Evolutionary conservation across 1,140 invertebrate genomes (phyloP), one percentile per base, ranked within the genome.

Genomic region (Zophobas atratus): DNA sequence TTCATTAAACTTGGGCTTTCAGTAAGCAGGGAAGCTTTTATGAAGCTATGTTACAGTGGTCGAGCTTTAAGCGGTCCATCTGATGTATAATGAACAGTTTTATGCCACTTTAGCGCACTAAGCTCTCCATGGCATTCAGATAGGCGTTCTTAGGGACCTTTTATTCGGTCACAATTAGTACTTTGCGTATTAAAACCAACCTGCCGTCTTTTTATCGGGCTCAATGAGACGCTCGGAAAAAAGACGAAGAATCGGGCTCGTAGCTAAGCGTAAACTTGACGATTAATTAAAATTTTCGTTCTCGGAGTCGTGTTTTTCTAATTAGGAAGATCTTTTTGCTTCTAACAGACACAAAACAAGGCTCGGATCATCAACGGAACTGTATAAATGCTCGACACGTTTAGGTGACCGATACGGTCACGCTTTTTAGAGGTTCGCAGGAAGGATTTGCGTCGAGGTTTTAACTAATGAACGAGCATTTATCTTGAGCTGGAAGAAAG

Each of bases 61-160:
- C 60, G 60, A 46, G 60, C 60, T 67, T 67, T 67, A 67, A 67
- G 60, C 60, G 60, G 60, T 67, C 33, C 60, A 67, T 67, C 60
- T 67, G 60, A 67, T 67, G 60, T 67, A 67, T 67, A 67, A 67
- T 67, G 60, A 67, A 67, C 60, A 67, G 60, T 67, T 67, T 67
- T 67, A 67, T 67, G 60, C 60, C 60, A 67, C 60, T 67, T 67
- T 67, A 63, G 35, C 57, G 57, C 36, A 63, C 57, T 63, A 67
- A 67, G 60, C 60, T 67, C 60, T 38, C 60, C 38, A 39, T 67
- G 41, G 60, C 33, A 67, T 67, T 67, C 60, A 67, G 38, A 46
- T 41, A 67, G 60, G 39, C 60, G 39, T 67, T 67, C 60, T 63
- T 67, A 43, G 20, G 39, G 60, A 1, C n/a, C 60, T 43, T 36